Conservation (phyloP, 2,797 vertebrate genomes). For the Acanthornis magna region DNA sequence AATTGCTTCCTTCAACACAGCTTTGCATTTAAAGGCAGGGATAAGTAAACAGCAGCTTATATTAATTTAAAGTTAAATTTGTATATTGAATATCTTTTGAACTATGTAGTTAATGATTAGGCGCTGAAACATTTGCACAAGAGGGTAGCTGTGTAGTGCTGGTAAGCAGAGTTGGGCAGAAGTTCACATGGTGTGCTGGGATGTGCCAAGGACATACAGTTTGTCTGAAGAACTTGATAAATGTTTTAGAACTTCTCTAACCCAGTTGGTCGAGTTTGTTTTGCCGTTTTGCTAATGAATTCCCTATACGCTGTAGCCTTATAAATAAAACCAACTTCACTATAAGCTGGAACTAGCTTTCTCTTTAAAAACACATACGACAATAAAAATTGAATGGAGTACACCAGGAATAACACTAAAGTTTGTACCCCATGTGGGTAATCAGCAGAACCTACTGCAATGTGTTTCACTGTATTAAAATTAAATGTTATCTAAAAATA, state of each 20-base stretch:
- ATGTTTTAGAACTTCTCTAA: constrained; percentile 33
- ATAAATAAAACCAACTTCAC: constrained; percentile 29
- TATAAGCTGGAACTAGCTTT: neutral
- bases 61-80: neutral
- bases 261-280: neutral
- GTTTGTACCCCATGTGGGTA: neutral
- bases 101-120: neutral
- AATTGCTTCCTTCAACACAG: neutral
- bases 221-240: constrained; percentile 9
- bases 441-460: neutral
- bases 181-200: neutral
- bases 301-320: neutral
- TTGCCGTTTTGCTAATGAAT: constrained; percentile 37
- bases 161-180: neutral
- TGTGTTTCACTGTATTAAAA: neutral
- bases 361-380: neutral
- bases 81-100: neutral
- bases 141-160: neutral
- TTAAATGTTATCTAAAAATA: neutral
- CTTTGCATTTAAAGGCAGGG: neutral
- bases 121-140: neutral
- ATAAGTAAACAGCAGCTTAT: neutral
- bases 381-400: neutral
- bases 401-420: neutral
- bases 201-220: neutral